phyloP scores from a whole-genome alignment of 2,113 vertebrate species.

The Guaruba guarouba region DNA sequence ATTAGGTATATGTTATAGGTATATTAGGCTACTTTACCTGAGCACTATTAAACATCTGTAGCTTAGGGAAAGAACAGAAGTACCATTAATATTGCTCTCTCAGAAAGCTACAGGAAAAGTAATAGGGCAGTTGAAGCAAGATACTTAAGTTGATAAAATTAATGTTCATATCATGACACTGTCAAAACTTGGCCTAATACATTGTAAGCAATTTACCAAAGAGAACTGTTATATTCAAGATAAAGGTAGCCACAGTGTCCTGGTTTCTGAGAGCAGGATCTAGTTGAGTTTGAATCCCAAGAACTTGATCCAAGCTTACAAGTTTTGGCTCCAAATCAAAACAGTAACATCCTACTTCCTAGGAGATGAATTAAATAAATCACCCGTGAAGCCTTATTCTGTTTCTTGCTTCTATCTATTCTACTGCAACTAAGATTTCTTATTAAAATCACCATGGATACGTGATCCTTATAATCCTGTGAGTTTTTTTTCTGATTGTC shows the following conservation, averaged over 20 bases:
- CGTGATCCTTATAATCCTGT: slow-evolving; percentile 55
- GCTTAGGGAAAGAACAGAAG: neutral
- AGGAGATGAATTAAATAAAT: slow-evolving; percentile 51
- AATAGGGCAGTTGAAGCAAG: neutral
- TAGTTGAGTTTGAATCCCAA: neutral
- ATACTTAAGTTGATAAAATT: slow-evolving; percentile 1
- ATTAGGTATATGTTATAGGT: neutral
- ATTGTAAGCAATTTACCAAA: neutral
- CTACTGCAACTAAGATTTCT: slow-evolving; percentile 45
- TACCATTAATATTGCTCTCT: neutral
- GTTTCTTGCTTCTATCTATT: slow-evolving; percentile 39
- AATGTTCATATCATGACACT: neutral
- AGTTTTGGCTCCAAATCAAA: slow-evolving; percentile 42
- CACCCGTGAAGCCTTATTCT: slow-evolving; percentile 18
- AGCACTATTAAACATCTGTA: neutral
- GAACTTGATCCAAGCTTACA: slow-evolving; percentile 32
- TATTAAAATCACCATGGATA: slow-evolving; percentile 66
- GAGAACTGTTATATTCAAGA: neutral
- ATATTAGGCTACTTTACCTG: neutral
- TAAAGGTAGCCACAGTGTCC: neutral
- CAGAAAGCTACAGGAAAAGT: neutral
- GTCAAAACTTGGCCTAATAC: neutral
- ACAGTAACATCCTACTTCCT: slow-evolving; percentile 31
- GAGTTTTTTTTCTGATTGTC: slow-evolving; percentile 6
- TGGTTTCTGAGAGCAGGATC: neutral